Evolutionary conservation across 1,140 invertebrate species (phyloP).

Genomic region (Ganaspis sp.): DNA sequence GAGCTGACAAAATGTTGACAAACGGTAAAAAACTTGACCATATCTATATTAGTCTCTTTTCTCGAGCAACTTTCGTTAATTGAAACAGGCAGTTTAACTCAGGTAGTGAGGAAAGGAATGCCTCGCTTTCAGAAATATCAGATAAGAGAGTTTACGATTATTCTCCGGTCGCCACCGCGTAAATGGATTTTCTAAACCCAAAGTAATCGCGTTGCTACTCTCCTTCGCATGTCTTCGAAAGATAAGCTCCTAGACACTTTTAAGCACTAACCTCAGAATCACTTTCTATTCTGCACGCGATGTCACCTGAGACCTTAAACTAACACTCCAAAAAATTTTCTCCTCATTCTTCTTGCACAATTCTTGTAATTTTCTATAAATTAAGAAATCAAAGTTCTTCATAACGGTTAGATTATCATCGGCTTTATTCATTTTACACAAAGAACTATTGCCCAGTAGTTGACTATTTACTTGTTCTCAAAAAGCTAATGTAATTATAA

Average conservation of each 20-base stretch:
- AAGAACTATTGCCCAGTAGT: too few relatives aligned
- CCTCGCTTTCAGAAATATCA: constrained; percentile 29
- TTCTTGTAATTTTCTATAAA: neutral
- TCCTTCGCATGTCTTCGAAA: constrained; percentile 6
- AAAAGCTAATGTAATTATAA: too few relatives aligned
- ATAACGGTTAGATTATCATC: too few relatives aligned
- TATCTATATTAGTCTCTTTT: neutral
- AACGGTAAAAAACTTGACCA: neutral
- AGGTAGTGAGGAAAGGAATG: constrained; percentile 28
- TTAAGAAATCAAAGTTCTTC: neutral
- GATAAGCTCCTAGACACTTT: constrained; percentile 27
- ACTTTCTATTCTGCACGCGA: constrained; percentile 24
- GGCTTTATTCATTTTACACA: too few relatives aligned
- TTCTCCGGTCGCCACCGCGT: constrained; percentile 18
- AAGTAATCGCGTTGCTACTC: constrained; percentile 19
- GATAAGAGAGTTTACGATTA: constrained; percentile 31
- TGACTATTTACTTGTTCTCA: too few relatives aligned
- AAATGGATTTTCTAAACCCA: constrained; percentile 23
- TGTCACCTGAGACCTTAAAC: constrained; percentile 22
- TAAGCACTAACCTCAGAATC: constrained; percentile 20
- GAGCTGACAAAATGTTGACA: constrained; percentile 4
- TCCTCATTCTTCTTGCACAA: neutral
- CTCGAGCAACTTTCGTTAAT: constrained; percentile 20
- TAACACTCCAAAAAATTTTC: constrained; percentile 16
- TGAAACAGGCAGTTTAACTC: constrained; percentile 19